A percentile compares a stretch with the other conserved stretches of the same genome.
phyloP scores from a whole-genome alignment of 2,113 vertebrate species.

The Hyla sarda region DNA sequence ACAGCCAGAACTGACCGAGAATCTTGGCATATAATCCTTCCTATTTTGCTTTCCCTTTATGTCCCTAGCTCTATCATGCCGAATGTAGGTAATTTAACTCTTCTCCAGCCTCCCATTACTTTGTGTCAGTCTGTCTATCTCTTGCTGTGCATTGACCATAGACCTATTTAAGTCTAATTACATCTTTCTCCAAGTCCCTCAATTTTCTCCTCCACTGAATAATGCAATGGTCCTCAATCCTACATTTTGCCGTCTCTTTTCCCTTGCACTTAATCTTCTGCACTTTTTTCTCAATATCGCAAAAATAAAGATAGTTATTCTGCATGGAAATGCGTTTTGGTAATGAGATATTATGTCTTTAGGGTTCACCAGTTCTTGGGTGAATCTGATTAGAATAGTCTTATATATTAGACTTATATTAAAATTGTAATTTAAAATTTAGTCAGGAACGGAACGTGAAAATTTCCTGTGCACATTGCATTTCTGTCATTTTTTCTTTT shows the following conservation, averaged over 20 bases:
- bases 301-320: slow-evolving; percentile 23
- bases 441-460: not conserved
- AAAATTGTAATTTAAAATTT: not conserved
- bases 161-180: slow-evolving; percentile 34
- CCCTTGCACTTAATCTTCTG: not conserved
- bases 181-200: slow-evolving; percentile 16
- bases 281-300: not conserved
- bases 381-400: not conserved
- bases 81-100: slow-evolving; percentile 4
- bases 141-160: slow-evolving; percentile 12
- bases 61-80: not conserved
- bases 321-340: not conserved
- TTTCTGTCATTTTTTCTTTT: not conserved
- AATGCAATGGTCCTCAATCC: slow-evolving; percentile 17
- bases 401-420: not conserved
- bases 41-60: not conserved
- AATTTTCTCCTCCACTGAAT: slow-evolving; percentile 22
- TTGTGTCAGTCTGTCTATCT: slow-evolving; percentile 37
- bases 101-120: not conserved
- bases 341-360: slow-evolving; percentile 30
- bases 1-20: not conserved
- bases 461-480: not conserved
- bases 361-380: not conserved
- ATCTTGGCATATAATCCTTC: not conserved
- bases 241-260: slow-evolving; percentile 5